A percentile compares a stretch with the other conserved stretches of the same genome.
phyloP scores from a whole-genome alignment of 2,113 vertebrate species.

The Seriola quinqueradiata region DNA sequence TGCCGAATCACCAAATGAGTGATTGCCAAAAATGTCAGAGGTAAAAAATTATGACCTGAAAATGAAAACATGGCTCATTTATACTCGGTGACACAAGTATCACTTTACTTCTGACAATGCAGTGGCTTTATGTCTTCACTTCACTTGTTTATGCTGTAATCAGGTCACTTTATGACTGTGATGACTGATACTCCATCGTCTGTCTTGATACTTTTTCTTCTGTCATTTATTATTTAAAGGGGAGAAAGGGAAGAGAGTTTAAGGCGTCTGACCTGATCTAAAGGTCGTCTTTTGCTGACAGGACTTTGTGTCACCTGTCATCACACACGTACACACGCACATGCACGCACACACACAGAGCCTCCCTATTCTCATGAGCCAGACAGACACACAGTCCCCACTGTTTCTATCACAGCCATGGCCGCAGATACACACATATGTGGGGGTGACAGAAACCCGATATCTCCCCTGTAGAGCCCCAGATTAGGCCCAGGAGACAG shows the following conservation, averaged over 20 bases:
- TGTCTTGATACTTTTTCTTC: constrained; percentile 55
- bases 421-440: constrained; percentile 59
- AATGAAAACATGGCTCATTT: constrained; percentile 25
- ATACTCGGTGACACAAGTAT: background rate
- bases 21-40: constrained; percentile 11
- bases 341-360: background rate
- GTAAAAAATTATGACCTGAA: constrained; percentile 19
- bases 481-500: constrained; percentile 79
- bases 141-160: constrained; percentile 64
- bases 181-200: constrained; percentile 64
- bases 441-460: constrained; percentile 69
- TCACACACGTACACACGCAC: constrained; percentile 19
- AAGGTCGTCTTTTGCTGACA: constrained; percentile 50
- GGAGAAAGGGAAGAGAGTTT: constrained; percentile 40
- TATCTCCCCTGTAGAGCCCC: constrained; percentile 67
- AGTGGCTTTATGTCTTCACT: constrained; percentile 25
- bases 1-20: background rate
- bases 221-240: constrained; percentile 51
- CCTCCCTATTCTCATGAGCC: constrained; percentile 24
- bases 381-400: constrained; percentile 54
- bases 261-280: constrained; percentile 41
- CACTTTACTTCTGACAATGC: constrained; percentile 32
- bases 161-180: constrained; percentile 60
- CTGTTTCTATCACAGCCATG: constrained; percentile 54
- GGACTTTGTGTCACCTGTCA: constrained; percentile 64